These are phyloP conservation scores for Eupithecia centaureata DNA, from an alignment of 2,888 invertebrate species.

Conservation along the genomic window DNA sequence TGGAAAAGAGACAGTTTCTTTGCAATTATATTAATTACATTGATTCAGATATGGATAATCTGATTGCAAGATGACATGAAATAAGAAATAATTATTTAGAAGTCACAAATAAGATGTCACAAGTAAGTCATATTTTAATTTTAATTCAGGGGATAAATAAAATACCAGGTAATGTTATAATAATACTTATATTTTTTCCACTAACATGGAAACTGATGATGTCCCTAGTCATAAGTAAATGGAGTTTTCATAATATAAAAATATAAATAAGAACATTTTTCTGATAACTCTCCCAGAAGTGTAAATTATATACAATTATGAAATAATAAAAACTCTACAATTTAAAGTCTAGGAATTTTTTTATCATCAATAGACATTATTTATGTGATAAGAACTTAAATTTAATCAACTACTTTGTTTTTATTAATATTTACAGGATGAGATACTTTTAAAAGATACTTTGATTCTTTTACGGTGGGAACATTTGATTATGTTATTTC, in stretches of 20 bases:
- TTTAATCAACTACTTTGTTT: constrained; percentile 49
- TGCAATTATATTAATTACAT: constrained; percentile 78
- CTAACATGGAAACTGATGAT: constrained; percentile 64
- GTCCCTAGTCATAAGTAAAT: constrained; percentile 58
- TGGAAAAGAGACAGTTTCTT: constrained; percentile 75
- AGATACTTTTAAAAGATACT: constrained; percentile 70
- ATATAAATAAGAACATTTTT: constrained; percentile 60
- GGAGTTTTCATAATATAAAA: constrained; percentile 65
- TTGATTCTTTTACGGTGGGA: constrained; percentile 80
- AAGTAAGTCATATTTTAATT: constrained; percentile 20
- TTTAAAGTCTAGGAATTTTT: constrained; percentile 3
- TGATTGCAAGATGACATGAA: constrained; percentile 1
- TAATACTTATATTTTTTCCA: constrained; percentile 72
- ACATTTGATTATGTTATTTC: constrained; percentile 72
- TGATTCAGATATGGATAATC: constrained; percentile 48
- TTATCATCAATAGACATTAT: constrained; percentile 16
- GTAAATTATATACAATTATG: constrained; percentile 39
- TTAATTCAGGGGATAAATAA: constrained; percentile 40
- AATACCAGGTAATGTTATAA: constrained; percentile 61
- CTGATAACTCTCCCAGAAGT: constrained; percentile 47
- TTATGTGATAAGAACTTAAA: constrained; percentile 35
- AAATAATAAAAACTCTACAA: constrained; percentile 17
- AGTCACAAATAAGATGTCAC: background rate
- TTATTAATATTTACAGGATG: constrained; percentile 67
- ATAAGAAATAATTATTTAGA: background rate